A percentile compares a stretch with the other conserved stretches of the same genome.
Evolutionary conservation across 2,797 vertebrate species (phyloP).

Genomic region (Sebastes flavidus): DNA sequence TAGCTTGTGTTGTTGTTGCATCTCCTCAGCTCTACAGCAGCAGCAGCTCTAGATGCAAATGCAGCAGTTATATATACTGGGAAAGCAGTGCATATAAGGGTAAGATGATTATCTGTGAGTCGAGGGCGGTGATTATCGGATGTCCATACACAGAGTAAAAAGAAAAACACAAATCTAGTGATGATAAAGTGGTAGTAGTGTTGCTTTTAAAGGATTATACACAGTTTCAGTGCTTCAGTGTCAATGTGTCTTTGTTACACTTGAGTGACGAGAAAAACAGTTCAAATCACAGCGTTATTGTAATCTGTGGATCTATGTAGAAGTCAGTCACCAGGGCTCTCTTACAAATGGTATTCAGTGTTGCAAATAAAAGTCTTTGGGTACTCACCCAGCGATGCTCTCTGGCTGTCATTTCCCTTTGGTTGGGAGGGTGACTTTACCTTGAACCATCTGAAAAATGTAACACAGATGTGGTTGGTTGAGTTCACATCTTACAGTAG

Average conservation of each 20-base stretch:
- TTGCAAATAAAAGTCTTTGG: slow-evolving; percentile 31
- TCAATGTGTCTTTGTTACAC: not conserved
- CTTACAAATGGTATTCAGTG: slow-evolving; percentile 1
- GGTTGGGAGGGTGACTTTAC: slow-evolving; percentile 12
- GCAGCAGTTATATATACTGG: slow-evolving; percentile 20
- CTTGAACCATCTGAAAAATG: slow-evolving; percentile 17
- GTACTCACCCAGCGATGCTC: not conserved
- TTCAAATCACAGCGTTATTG: not conserved
- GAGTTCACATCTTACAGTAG: not conserved
- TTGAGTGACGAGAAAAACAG: not conserved
- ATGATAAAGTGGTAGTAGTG: not conserved
- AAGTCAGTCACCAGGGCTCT: not conserved
- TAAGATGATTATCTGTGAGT: slow-evolving; percentile 33
- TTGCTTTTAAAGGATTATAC: not conserved
- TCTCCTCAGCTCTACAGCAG: slow-evolving; percentile 47
- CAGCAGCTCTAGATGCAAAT: slow-evolving; percentile 50
- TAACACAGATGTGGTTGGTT: slow-evolving; percentile 7
- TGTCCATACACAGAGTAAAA: not conserved
- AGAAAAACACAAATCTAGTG: slow-evolving; percentile 1
- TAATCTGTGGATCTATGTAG: not conserved
- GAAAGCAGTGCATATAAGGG: not conserved
- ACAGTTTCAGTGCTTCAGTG: not conserved
- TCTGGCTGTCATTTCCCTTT: not conserved
- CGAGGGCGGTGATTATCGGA: slow-evolving; percentile 8
- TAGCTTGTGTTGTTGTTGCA: slow-evolving; percentile 72